These are phyloP conservation scores for Rousettus leschenaultii DNA, from an alignment of 2,113 vertebrate genomes.

Conservation along the genomic window DNA sequence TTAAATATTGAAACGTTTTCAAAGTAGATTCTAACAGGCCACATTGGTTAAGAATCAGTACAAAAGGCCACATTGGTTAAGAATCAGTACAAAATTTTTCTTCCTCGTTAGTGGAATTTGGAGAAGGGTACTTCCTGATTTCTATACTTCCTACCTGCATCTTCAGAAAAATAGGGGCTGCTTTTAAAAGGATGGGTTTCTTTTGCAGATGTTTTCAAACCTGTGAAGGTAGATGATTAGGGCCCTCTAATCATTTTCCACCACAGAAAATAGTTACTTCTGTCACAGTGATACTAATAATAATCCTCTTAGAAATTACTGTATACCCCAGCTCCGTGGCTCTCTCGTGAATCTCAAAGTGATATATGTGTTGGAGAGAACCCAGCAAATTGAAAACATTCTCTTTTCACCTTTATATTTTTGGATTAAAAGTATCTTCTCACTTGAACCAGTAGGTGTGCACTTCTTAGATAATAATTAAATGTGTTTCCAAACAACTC, in stretches of 20 bases:
- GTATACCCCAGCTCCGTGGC: not conserved
- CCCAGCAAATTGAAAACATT: not conserved
- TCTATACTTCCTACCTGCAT: not conserved
- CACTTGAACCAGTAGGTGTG: not conserved
- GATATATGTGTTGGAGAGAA: not conserved
- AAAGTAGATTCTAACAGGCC: not conserved
- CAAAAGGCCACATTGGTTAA: not conserved
- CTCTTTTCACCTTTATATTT: not conserved
- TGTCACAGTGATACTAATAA: not conserved
- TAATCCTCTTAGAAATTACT: not conserved
- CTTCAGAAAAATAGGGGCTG: not conserved
- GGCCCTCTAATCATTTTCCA: not conserved
- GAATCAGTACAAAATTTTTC: not conserved
- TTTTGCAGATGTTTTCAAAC: not conserved
- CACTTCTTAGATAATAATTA: not conserved
- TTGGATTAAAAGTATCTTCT: not conserved
- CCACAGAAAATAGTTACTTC: not conserved
- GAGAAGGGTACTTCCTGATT: not conserved
- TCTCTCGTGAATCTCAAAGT: not conserved
- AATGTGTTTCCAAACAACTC: not conserved
- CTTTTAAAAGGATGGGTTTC: not conserved
- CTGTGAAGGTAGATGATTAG: not conserved
- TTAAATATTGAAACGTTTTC: not conserved
- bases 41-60: not conserved
- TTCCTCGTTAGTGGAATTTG: not conserved